Evolutionary conservation across 2,113 vertebrate genomes (phyloP).

Genomic region (Marmota monax): DNA sequence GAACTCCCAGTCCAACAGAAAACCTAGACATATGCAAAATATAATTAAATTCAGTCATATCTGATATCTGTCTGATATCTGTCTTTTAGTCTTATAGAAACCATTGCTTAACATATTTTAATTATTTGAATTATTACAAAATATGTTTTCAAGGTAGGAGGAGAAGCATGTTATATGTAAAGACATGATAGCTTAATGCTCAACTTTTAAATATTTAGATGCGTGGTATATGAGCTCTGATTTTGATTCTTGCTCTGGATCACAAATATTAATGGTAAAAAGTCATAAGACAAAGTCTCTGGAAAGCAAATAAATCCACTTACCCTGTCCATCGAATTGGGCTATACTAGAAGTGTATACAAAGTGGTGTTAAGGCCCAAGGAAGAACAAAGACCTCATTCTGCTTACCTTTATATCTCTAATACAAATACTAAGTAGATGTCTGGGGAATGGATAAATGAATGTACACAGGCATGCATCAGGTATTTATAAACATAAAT

Average conservation of each 20-base stretch:
- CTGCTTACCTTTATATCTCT: background rate
- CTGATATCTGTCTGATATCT: background rate
- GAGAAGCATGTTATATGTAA: background rate
- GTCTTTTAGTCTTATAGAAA: background rate
- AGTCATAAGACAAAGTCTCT: background rate
- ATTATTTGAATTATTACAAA: background rate
- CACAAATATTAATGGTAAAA: background rate
- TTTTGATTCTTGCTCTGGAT: background rate
- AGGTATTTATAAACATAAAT: background rate
- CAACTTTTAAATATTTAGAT: slow-evolving; percentile 15
- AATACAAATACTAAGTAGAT: background rate
- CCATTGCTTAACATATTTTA: background rate
- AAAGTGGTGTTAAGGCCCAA: background rate
- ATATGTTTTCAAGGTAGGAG: background rate
- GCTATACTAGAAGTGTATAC: background rate
- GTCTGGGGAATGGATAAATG: background rate
- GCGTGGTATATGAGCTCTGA: background rate
- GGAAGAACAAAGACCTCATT: background rate
- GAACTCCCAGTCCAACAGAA: background rate
- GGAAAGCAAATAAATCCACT: background rate
- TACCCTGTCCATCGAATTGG: fast-evolving
- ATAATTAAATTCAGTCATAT: slow-evolving; percentile 33
- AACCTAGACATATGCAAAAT: background rate
- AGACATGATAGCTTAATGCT: background rate
- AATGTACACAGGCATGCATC: background rate